Evolutionary conservation across 2,113 vertebrate species (phyloP).

Genomic region (Lagenorhynchus albirostris): DNA sequence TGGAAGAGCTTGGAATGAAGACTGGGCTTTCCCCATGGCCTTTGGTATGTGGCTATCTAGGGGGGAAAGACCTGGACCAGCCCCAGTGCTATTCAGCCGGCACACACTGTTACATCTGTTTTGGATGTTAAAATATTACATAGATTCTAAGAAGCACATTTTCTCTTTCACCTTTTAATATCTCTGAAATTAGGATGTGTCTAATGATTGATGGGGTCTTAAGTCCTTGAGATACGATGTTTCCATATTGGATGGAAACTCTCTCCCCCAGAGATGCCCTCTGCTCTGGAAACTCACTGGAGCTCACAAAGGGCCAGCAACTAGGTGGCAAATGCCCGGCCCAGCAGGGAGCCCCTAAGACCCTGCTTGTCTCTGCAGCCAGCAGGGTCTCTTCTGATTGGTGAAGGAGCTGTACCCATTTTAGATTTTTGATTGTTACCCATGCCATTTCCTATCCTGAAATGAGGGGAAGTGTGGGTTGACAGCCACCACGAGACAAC

Average conservation of each 20-base stretch:
- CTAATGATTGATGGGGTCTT: background rate
- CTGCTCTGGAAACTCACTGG: background rate
- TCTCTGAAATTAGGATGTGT: background rate
- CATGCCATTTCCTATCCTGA: background rate
- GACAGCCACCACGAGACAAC: background rate
- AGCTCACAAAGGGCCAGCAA: background rate
- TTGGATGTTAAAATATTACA: background rate
- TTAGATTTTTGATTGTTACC: background rate
- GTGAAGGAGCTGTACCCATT: background rate
- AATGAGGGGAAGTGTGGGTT: background rate
- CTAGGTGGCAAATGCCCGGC: rapidly evolving
- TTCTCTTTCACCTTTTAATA: background rate
- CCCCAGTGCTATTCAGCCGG: background rate
- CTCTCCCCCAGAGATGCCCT: background rate
- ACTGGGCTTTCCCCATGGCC: background rate
- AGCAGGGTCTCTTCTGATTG: background rate
- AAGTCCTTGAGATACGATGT: background rate
- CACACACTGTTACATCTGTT: background rate
- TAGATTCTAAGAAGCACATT: background rate
- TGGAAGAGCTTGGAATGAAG: background rate
- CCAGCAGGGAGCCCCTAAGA: background rate
- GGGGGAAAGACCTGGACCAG: rapidly evolving
- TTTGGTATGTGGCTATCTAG: background rate
- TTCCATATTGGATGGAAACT: background rate
- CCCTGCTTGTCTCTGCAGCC: background rate